These are phyloP conservation scores for Octopus bimaculoides DNA, from an alignment of 1,140 invertebrate genomes.

Conservation along the genomic window DNA sequence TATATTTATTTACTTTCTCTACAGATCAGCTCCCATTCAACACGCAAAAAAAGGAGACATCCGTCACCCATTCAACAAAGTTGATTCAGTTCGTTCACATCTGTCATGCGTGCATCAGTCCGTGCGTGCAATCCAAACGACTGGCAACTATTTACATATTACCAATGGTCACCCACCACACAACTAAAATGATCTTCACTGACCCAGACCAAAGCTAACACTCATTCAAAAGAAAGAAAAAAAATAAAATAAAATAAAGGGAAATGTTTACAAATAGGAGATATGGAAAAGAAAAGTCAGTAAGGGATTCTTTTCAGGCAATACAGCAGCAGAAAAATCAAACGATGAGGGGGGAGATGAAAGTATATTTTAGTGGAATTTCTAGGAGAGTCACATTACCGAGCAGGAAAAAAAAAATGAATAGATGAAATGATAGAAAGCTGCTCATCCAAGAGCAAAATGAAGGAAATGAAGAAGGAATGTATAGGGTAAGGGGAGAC, in stretches of 20 bases:
- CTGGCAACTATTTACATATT: not conserved
- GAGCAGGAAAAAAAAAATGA: too few species aligned
- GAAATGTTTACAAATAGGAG: not conserved
- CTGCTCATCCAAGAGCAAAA: too few species aligned
- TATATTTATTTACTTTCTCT: slow-evolving; percentile 8
- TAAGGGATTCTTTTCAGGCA: not conserved
- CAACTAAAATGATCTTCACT: not conserved
- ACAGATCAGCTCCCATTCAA: slow-evolving; percentile 11
- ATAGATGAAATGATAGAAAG: too few species aligned
- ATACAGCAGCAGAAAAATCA: too few species aligned
- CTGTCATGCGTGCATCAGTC: slow-evolving; percentile 5
- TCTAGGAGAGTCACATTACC: too few species aligned
- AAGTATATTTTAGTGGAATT: too few species aligned
- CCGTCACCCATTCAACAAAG: slow-evolving; percentile 10
- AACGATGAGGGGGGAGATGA: too few species aligned
- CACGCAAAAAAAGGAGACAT: slow-evolving; percentile 9
- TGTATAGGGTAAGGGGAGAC: too few species aligned
- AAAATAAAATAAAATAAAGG: not conserved
- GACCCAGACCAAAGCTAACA: not conserved
- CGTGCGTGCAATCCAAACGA: not conserved
- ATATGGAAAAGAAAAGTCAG: not conserved
- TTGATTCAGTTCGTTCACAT: slow-evolving; percentile 9
- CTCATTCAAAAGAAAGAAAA: not conserved
- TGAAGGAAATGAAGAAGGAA: too few species aligned
- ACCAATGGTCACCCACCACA: not conserved